Evolutionary conservation across 2,113 vertebrate species (phyloP).

Genomic region (Pagrus major): DNA sequence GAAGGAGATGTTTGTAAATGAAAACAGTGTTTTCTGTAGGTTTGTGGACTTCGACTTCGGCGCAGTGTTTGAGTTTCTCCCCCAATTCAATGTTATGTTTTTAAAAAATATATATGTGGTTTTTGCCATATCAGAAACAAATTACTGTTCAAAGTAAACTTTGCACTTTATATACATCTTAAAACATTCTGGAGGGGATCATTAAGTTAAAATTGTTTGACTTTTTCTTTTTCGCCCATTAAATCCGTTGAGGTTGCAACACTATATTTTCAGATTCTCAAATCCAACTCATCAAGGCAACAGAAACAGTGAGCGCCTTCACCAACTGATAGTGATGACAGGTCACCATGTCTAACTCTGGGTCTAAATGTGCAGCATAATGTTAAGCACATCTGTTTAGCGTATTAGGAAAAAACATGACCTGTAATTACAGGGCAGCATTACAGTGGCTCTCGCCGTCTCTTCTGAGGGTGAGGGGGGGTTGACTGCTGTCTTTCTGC

Average conservation of each 20-base stretch:
- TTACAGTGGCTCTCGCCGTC: constrained; percentile 65
- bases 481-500: constrained; percentile 64
- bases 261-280: background rate
- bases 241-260: background rate
- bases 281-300: background rate
- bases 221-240: background rate
- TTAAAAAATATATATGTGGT: no score
- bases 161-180: no score
- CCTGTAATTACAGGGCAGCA: constrained; percentile 79
- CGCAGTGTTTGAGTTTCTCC: no score
- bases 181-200: no score
- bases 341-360: constrained; percentile 55
- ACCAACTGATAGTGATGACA: constrained; percentile 66
- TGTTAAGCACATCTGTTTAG: constrained; percentile 79
- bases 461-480: constrained; percentile 66
- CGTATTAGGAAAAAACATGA: constrained; percentile 78
- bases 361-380: constrained; percentile 62
- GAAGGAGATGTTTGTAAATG: no score
- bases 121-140: no score
- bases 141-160: no score
- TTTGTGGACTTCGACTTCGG: no score
- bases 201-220: no score
- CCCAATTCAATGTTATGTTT: no score
- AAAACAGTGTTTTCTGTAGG: no score
- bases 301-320: constrained; percentile 7